Percentiles rank a stretch among this genome's conserved stretches.
Evolutionary conservation across 2,113 vertebrate genomes (phyloP).

Genomic region (Odocoileus virginianus): DNA sequence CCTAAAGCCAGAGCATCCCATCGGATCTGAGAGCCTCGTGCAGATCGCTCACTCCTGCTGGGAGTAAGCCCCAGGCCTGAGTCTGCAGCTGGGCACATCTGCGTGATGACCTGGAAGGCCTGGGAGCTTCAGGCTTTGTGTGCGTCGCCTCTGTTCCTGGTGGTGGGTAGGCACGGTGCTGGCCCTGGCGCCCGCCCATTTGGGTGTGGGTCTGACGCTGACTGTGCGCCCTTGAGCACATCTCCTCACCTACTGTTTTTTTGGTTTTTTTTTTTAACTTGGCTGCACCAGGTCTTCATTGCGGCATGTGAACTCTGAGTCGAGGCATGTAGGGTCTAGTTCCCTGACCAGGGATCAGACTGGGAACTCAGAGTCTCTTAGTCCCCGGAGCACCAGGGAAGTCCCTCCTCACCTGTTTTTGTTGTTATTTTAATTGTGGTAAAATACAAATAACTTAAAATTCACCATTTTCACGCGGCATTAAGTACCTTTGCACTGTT

Average conservation of each 20-base stretch:
- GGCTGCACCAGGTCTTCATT: no score
- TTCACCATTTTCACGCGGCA: not conserved
- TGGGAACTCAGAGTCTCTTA: not conserved
- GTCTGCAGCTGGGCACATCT: not conserved
- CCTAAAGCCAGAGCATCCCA: not conserved
- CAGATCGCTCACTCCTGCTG: not conserved
- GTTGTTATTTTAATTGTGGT: not conserved
- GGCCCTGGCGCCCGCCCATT: rapidly evolving
- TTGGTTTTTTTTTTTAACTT: not conserved
- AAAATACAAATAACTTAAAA: not conserved
- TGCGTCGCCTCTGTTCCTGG: not conserved
- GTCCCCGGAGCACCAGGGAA: not conserved
- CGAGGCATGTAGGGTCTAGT: no score
- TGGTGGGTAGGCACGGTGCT: rapidly evolving
- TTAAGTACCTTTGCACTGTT: not conserved
- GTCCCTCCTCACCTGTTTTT: not conserved
- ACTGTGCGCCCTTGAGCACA: not conserved
- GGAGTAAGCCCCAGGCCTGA: not conserved
- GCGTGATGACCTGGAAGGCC: not conserved
- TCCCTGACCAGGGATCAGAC: not conserved
- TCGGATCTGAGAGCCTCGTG: not conserved
- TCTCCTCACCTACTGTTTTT: not conserved
- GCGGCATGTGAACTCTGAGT: no score
- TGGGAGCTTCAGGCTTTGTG: rapidly evolving
- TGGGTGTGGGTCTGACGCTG: not conserved